Percentiles rank a stretch among this genome's conserved stretches.
phyloP scores from a whole-genome alignment of 2,888 invertebrate genomes.

The Stenolophus ochropezus region DNA sequence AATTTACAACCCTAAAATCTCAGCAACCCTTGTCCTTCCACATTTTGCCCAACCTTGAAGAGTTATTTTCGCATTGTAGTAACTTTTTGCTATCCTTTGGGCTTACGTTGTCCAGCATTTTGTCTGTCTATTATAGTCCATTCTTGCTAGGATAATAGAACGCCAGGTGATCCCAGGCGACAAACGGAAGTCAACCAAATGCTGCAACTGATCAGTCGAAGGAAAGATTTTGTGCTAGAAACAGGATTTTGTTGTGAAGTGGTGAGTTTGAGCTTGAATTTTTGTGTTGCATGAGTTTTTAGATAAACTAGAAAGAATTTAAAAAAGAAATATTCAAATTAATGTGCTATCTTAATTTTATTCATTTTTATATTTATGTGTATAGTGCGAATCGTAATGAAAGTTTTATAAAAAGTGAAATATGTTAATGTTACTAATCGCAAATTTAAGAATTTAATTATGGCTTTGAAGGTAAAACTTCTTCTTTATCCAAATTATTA shows the following conservation, averaged over 20 bases:
- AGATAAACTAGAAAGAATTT: no score
- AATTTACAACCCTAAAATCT: not conserved
- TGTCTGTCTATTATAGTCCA: not conserved
- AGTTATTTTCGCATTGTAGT: conserved; percentile 2
- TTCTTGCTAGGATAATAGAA: not conserved
- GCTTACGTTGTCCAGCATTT: not conserved
- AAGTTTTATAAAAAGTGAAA: no score
- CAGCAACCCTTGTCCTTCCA: not conserved
- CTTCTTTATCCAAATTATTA: no score
- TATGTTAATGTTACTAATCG: no score
- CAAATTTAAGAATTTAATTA: no score
- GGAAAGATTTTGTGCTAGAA: conserved; percentile 41
- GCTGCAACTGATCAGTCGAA: conserved; percentile 6
- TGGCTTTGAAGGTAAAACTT: no score
- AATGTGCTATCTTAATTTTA: no score
- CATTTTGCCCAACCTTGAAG: conserved; percentile 28
- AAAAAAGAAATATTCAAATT: no score
- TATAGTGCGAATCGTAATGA: no score
- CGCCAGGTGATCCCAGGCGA: conserved; percentile 40
- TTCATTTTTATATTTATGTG: no score
- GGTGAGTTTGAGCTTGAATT: not conserved
- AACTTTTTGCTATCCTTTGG: not conserved
- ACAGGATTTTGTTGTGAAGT: not conserved
- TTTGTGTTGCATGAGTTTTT: not conserved
- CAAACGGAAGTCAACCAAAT: conserved; percentile 40